Evolutionary conservation across 2,797 vertebrate genomes (phyloP).

Genomic region (Rallus crepitans): DNA sequence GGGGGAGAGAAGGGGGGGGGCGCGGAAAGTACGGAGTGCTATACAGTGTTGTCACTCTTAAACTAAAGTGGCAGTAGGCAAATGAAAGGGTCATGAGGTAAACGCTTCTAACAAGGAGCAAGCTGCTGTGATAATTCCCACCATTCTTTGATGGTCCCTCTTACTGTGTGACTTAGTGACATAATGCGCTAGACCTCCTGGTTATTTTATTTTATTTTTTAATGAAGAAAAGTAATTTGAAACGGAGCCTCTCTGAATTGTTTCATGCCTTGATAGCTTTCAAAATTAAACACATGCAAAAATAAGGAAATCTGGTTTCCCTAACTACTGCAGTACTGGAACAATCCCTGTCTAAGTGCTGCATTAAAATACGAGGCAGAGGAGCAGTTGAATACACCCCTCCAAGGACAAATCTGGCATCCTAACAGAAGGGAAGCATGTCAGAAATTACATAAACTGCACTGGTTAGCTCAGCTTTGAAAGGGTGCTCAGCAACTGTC

Average conservation of each 20-base stretch:
- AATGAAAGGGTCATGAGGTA: constrained; percentile 72
- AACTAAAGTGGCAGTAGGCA: constrained; percentile 73
- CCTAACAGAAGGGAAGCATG: background rate
- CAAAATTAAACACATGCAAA: background rate
- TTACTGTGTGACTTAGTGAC: constrained; percentile 76
- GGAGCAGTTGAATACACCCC: background rate
- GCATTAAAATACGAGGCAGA: constrained; percentile 1
- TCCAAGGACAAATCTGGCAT: background rate
- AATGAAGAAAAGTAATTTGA: constrained; percentile 76
- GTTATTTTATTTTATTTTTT: constrained; percentile 62
- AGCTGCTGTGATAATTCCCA: constrained; percentile 75
- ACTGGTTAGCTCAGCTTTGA: background rate
- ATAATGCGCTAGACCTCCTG: constrained; percentile 73
- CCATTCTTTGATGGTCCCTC: constrained; percentile 74
- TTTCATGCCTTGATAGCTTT: background rate
- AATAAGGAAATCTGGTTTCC: background rate
- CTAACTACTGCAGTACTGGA: background rate
- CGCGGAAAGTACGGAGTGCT: constrained; percentile 14
- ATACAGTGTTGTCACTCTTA: constrained; percentile 72
- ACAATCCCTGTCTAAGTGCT: background rate
- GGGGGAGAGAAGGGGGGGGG: background rate
- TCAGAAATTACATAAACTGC: background rate
- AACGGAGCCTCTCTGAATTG: constrained; percentile 47
- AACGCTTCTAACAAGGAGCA: constrained; percentile 71
- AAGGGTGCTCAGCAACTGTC: background rate